These are phyloP conservation scores for Phrynocephalus forsythii DNA, from an alignment of 2,797 vertebrate species.

Conservation along the genomic window DNA sequence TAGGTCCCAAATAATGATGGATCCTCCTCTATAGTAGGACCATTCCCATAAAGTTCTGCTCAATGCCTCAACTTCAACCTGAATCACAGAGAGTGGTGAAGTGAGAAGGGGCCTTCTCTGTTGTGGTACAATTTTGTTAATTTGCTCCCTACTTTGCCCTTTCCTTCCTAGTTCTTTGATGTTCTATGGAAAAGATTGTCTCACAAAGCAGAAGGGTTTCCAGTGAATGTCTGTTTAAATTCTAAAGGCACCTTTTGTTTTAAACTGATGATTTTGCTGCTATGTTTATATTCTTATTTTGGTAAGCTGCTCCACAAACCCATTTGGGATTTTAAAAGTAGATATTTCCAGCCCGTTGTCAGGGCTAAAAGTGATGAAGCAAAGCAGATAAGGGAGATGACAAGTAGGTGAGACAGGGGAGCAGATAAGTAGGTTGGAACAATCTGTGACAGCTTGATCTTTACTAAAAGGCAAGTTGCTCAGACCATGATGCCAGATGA, in stretches of 20 bases:
- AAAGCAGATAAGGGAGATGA: neutral
- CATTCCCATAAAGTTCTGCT: neutral
- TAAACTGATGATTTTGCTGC: neutral
- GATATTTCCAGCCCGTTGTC: neutral
- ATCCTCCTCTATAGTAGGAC: neutral
- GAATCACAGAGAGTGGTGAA: neutral
- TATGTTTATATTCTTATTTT: neutral
- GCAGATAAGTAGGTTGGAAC: neutral
- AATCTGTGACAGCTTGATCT: neutral
- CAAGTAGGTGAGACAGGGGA: neutral
- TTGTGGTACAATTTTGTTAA: neutral
- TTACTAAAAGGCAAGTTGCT: neutral
- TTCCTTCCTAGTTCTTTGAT: neutral
- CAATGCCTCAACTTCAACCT: neutral
- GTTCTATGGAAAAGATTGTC: neutral
- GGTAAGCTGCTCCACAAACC: neutral
- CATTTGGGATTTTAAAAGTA: neutral
- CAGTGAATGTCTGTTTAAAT: neutral
- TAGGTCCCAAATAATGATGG: neutral
- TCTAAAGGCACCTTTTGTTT: neutral
- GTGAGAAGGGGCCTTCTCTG: neutral
- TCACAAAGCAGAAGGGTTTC: neutral
- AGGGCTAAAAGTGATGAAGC: neutral
- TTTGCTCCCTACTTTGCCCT: neutral
- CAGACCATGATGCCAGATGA: neutral